These are phyloP conservation scores for Heloderma charlesbogerti DNA, from an alignment of 2,113 vertebrate genomes.

Conservation along the genomic window DNA sequence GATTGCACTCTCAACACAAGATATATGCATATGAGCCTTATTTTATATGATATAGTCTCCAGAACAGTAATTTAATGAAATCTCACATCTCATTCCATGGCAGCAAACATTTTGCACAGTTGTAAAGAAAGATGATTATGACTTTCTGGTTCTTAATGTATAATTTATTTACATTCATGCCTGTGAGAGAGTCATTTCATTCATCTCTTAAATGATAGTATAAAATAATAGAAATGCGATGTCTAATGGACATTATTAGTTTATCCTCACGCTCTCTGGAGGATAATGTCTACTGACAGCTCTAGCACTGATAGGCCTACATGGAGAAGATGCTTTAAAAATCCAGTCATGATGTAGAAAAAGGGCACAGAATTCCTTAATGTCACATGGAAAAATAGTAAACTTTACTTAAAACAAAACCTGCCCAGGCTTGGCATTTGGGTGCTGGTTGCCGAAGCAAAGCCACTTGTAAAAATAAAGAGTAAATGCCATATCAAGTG, in stretches of 20 bases:
- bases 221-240: constrained; percentile 80
- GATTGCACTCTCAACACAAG: constrained; percentile 68
- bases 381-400: constrained; percentile 71
- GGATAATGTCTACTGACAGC: constrained; percentile 70
- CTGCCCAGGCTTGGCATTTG: constrained; percentile 61
- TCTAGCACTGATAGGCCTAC: constrained; percentile 70
- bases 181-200: constrained; percentile 76
- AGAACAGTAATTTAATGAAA: constrained; percentile 75
- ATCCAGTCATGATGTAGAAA: constrained; percentile 58
- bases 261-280: constrained; percentile 61
- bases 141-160: constrained; percentile 79
- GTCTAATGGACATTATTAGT: constrained; percentile 76
- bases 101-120: constrained; percentile 80
- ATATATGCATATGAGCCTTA: constrained; percentile 63
- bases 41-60: constrained; percentile 65
- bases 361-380: constrained; percentile 61
- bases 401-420: constrained; percentile 73
- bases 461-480: constrained; percentile 29
- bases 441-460: constrained; percentile 66
- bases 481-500: constrained; percentile 75
- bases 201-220: constrained; percentile 77
- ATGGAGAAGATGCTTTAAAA: constrained; percentile 52
- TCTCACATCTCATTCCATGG: constrained; percentile 81
- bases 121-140: constrained; percentile 82
- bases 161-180: constrained; percentile 85